Conservation (phyloP, 2,797 vertebrate species). For the Molossus molossus region DNA sequence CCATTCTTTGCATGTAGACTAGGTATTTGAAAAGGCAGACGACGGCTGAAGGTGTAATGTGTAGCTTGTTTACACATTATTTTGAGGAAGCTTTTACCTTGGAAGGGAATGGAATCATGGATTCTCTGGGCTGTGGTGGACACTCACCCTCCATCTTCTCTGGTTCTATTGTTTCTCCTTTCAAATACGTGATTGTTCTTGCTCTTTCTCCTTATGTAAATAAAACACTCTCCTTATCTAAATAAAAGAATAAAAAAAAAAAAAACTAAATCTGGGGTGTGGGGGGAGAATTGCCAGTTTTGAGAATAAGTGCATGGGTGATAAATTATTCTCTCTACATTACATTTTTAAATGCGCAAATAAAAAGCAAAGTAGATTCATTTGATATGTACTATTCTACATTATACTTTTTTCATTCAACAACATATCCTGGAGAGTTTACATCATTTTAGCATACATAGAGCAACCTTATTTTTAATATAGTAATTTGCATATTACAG, state of each 20-base stretch:
- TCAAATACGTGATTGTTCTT: conserved; percentile 97
- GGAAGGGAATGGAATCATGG: conserved; percentile 84
- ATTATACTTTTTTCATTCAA: not conserved
- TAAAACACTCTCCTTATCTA: conserved; percentile 82
- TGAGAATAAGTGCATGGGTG: not conserved
- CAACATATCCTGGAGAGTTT: not conserved
- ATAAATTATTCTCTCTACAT: not conserved
- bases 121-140: conserved; percentile 85
- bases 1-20: conserved; percentile 90
- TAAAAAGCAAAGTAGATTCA: conserved; percentile 1
- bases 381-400: not conserved
- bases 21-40: conserved; percentile 92
- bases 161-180: conserved; percentile 95
- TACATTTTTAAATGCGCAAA: conserved; percentile 31
- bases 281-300: not conserved
- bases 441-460: not conserved
- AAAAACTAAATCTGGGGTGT: conserved; percentile 89
- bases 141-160: conserved; percentile 87
- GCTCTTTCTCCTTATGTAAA: conserved; percentile 96
- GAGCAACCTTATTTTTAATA: not conserved
- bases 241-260: conserved; percentile 83
- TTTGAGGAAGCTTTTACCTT: conserved; percentile 86
- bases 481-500: not conserved
- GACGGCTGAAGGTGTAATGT: conserved; percentile 90
- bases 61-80: conserved; percentile 88